Evolutionary conservation across 2,797 vertebrate genomes (phyloP).

Genomic region (Anisognathus igniventris): DNA sequence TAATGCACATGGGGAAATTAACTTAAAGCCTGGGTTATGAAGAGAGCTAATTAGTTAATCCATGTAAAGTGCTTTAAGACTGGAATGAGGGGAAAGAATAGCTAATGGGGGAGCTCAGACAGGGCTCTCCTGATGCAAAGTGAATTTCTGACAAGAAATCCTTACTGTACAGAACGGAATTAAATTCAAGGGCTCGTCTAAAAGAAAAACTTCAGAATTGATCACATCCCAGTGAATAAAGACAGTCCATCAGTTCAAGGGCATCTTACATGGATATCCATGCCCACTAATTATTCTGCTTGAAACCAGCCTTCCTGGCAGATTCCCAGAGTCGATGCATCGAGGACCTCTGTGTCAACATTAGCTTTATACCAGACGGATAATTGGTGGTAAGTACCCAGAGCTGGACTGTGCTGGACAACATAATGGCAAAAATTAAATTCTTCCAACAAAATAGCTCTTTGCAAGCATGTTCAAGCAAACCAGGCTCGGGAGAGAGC

Average conservation of each 20-base stretch:
- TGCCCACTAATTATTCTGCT: conserved; percentile 57
- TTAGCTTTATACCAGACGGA: conserved; percentile 48
- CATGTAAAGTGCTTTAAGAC: conserved; percentile 62
- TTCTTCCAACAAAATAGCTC: conserved; percentile 39
- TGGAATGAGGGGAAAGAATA: conserved; percentile 32
- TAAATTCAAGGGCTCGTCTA: conserved; percentile 20
- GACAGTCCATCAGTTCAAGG: conserved; percentile 54
- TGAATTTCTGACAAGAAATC: conserved; percentile 57
- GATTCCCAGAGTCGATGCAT: conserved; percentile 48
- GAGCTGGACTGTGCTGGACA: conserved; percentile 45
- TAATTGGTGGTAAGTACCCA: conserved; percentile 61
- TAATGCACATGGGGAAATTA: conserved; percentile 30
- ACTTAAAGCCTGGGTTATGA: conserved; percentile 51
- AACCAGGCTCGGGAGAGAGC: neutral
- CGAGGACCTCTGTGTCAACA: conserved; percentile 59
- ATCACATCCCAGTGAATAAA: conserved; percentile 38
- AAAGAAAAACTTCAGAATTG: conserved; percentile 31
- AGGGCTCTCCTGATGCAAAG: conserved; percentile 32
- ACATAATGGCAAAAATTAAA: conserved; percentile 61
- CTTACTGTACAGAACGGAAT: conserved; percentile 38
- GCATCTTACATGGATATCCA: neutral
- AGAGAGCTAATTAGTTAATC: conserved; percentile 68
- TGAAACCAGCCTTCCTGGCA: conserved; percentile 50
- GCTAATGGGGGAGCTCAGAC: conserved; percentile 54
- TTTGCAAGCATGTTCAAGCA: neutral